A percentile compares a stretch with the other conserved stretches of the same genome.
Conservation (phyloP, 2,113 vertebrate genomes). For the Neotoma lepida region DNA sequence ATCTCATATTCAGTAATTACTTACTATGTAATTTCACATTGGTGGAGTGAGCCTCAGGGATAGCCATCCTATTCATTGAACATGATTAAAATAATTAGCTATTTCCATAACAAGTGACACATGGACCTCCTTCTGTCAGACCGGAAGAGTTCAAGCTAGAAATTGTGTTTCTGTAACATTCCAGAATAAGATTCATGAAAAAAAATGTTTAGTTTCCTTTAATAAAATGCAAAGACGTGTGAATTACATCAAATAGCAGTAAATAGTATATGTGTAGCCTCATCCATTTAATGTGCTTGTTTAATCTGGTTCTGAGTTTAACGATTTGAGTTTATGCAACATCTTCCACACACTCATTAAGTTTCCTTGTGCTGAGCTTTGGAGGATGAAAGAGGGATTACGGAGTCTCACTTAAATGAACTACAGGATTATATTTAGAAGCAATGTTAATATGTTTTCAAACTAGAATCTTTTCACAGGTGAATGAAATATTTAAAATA, state of each 20-base stretch:
- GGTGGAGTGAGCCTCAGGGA: conserved; percentile 78
- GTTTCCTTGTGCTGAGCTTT: background rate
- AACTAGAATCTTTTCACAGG: background rate
- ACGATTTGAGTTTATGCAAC: conserved; percentile 21
- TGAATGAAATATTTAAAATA: background rate
- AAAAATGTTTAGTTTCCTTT: background rate
- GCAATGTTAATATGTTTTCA: conserved; percentile 4
- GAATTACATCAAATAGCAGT: conserved; percentile 20
- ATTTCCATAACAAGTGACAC: conserved; percentile 84
- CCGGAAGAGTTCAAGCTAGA: conserved; percentile 69
- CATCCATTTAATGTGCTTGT: conserved; percentile 25
- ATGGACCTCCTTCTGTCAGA: conserved; percentile 80
- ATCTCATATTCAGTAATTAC: conserved; percentile 71
- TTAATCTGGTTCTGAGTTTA: conserved; percentile 20
- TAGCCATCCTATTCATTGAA: conserved; percentile 83
- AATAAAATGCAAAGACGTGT: conserved; percentile 45
- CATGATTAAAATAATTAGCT: conserved; percentile 89
- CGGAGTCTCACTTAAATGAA: background rate
- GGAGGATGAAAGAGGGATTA: background rate
- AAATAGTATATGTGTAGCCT: background rate
- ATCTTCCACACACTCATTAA: background rate
- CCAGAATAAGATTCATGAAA: conserved; percentile 37
- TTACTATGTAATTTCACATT: conserved; percentile 78
- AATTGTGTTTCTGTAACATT: background rate
- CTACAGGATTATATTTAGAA: background rate